These are phyloP conservation scores for Bombus balteatus DNA, from an alignment of 1,140 invertebrate species.

Conservation along the genomic window DNA sequence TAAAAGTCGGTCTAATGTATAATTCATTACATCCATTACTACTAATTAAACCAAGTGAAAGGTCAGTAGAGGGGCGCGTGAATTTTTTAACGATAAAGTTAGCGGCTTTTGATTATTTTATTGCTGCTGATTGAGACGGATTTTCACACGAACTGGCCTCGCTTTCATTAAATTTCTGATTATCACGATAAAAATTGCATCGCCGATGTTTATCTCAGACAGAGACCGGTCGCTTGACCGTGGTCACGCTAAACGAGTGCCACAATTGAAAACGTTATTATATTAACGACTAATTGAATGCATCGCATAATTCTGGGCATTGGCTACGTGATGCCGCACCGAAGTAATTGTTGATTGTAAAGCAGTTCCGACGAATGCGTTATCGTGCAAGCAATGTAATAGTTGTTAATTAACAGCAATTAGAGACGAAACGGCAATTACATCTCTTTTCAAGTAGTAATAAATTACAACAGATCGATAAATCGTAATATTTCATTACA, in stretches of 20 bases:
- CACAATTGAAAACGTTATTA: constrained; percentile 55
- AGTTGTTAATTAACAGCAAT: constrained; percentile 69
- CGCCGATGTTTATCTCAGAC: constrained; percentile 19
- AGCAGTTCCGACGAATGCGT: constrained; percentile 60
- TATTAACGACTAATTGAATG: constrained; percentile 64
- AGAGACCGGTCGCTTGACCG: background rate
- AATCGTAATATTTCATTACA: constrained; percentile 67
- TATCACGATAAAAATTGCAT: constrained; percentile 31
- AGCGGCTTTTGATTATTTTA: constrained; percentile 68
- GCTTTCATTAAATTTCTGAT: constrained; percentile 39
- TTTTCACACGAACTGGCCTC: constrained; percentile 3
- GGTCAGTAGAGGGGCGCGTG: constrained; percentile 37
- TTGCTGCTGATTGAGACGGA: constrained; percentile 34
- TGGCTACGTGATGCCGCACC: constrained; percentile 53
- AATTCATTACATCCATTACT: constrained; percentile 66
- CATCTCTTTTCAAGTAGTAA: constrained; percentile 65
- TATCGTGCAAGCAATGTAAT: constrained; percentile 61
- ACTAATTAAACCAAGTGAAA: constrained; percentile 63
- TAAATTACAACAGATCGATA: constrained; percentile 67
- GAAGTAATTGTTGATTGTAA: constrained; percentile 68
- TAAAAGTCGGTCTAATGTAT: constrained; percentile 64
- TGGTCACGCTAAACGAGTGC: constrained; percentile 33
- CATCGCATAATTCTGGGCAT: constrained; percentile 60
- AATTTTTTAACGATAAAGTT: constrained; percentile 67
- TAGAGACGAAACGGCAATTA: constrained; percentile 66